These are phyloP conservation scores for Octonoba sinensis DNA, from an alignment of 2,888 invertebrate species.

Conservation along the genomic window DNA sequence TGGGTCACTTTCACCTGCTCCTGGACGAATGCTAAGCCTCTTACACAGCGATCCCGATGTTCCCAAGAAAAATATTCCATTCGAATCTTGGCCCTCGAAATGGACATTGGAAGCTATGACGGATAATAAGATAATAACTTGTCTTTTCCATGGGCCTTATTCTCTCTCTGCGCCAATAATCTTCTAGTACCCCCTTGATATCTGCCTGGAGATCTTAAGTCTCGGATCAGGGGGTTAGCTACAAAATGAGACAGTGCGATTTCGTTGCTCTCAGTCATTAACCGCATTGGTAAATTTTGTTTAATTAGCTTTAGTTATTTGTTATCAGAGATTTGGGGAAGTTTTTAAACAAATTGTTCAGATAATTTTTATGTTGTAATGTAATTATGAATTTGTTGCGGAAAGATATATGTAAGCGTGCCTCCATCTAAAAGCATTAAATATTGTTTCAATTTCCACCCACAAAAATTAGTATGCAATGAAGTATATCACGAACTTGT, in stretches of 20 bases:
- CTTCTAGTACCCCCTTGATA: conserved; percentile 58
- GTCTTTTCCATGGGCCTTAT: conserved; percentile 55
- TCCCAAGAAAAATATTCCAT: conserved; percentile 55
- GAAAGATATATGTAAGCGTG: no score
- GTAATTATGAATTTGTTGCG: no score
- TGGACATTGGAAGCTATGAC: conserved; percentile 58
- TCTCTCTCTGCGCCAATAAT: conserved; percentile 51
- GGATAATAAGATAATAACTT: conserved; percentile 62
- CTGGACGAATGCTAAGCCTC: conserved; percentile 37
- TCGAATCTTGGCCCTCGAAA: conserved; percentile 48
- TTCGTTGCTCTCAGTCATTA: no score
- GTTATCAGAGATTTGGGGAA: no score
- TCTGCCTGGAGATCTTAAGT: conserved; percentile 43
- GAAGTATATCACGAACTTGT: no score
- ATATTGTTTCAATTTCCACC: no score
- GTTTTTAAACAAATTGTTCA: no score
- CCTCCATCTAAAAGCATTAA: no score
- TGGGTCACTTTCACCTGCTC: conserved; percentile 26
- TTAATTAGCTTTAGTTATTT: no score
- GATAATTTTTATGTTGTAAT: no score
- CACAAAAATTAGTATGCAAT: no score
- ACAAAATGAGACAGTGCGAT: conserved; percentile 12
- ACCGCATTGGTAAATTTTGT: no score
- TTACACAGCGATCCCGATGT: conserved; percentile 39
- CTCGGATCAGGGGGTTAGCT: conserved; percentile 26